Evolutionary conservation across 2,888 invertebrate species (phyloP).

Genomic region (Cerastoderma edule): DNA sequence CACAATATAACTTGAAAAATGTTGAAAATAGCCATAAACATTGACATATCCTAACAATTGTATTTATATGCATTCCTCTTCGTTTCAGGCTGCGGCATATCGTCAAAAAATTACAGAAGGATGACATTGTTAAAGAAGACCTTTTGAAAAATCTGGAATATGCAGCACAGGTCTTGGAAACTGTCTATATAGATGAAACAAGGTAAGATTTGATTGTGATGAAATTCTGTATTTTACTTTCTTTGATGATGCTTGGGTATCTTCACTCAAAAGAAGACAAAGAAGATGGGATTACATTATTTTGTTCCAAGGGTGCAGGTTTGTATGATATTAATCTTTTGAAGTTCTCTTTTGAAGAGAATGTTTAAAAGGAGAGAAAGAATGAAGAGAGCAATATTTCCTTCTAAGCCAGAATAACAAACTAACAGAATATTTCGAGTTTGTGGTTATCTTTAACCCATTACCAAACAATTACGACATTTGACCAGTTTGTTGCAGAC

Average conservation of each 20-base stretch:
- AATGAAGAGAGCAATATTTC: too few species aligned
- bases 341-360: too few species aligned
- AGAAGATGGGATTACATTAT: background rate
- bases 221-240: background rate
- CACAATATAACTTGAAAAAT: too few species aligned
- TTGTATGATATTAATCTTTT: too few species aligned
- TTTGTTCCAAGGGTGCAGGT: background rate
- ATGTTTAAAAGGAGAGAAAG: too few species aligned
- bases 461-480: background rate
- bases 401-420: too few species aligned
- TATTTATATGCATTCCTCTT: too few species aligned
- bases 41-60: too few species aligned
- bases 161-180: constrained; percentile 95
- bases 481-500: too few species aligned
- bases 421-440: too few species aligned
- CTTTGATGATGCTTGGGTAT: background rate
- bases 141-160: constrained; percentile 96
- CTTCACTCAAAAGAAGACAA: background rate
- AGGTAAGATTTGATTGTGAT: constrained; percentile 87
- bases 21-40: too few species aligned
- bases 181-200: constrained; percentile 96
- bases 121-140: constrained; percentile 93
- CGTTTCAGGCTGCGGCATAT: constrained; percentile 95
- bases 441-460: too few species aligned
- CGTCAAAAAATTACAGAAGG: constrained; percentile 92